These are phyloP conservation scores for Oryzias melastigma DNA, from an alignment of 2,113 vertebrate species.

Conservation along the genomic window DNA sequence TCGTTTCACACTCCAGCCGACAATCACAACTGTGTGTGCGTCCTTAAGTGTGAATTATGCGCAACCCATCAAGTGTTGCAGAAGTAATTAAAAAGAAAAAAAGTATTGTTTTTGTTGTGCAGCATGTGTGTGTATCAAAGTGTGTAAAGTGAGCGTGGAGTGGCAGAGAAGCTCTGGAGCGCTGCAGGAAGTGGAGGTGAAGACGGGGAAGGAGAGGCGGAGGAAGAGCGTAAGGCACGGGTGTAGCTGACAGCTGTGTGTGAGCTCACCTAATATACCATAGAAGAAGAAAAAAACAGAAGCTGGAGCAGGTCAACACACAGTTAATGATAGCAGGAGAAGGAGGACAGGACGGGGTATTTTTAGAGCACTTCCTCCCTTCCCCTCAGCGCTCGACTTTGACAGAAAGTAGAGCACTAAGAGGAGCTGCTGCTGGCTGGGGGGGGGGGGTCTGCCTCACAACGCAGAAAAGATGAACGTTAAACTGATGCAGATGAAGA, in stretches of 20 bases:
- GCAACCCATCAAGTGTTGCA: neutral
- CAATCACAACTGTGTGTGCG: slow-evolving; percentile 3
- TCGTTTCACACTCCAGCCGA: slow-evolving; percentile 63
- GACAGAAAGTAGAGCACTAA: slow-evolving; percentile 36
- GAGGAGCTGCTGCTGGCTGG: neutral
- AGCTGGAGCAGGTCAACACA: slow-evolving; percentile 22
- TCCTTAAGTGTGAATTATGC: slow-evolving; percentile 21
- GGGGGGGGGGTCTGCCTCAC: too few species aligned
- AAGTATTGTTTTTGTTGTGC: neutral
- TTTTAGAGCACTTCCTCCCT: slow-evolving; percentile 50
- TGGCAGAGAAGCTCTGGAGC: slow-evolving; percentile 6
- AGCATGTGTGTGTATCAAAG: neutral
- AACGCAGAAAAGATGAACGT: neutral
- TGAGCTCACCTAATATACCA: slow-evolving; percentile 44
- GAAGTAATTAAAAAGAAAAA: too few species aligned
- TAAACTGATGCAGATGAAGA: slow-evolving; percentile 5
- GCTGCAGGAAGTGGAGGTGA: slow-evolving; percentile 8
- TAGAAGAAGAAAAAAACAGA: neutral
- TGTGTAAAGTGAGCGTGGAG: neutral
- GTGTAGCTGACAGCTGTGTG: slow-evolving; percentile 37
- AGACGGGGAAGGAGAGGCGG: slow-evolving; percentile 1
- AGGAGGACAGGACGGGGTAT: slow-evolving; percentile 58
- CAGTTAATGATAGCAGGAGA: slow-evolving; percentile 25
- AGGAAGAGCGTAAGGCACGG: slow-evolving; percentile 36
- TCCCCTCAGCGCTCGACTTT: neutral